Percentiles rank a stretch among this genome's conserved stretches.
Conservation (phyloP, 2,797 vertebrate genomes). For the Nyctibius grandis region DNA sequence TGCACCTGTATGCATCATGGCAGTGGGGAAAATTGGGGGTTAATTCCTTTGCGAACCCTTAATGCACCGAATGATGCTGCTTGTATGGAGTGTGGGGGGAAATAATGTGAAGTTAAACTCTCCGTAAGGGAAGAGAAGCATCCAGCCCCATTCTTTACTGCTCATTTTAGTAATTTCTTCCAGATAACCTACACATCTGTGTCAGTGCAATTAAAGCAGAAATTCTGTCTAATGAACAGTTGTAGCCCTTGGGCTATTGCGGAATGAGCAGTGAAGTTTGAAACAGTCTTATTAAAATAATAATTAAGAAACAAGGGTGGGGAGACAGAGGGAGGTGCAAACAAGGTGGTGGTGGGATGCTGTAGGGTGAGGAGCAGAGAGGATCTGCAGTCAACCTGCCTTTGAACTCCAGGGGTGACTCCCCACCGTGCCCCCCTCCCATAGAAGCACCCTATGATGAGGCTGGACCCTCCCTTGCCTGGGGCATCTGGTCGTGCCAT, state of each 20-base stretch:
- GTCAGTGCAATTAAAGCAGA: conserved; percentile 62
- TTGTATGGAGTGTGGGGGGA: not conserved
- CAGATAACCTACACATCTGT: conserved; percentile 55
- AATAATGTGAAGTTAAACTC: not conserved
- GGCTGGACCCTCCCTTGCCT: not conserved
- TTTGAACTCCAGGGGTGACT: not conserved
- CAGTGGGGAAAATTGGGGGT: not conserved
- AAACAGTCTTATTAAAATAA: conserved; percentile 55
- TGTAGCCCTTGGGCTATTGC: conserved; percentile 60
- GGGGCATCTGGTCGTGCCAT: accelerated
- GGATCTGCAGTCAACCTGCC: not conserved
- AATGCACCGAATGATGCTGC: not conserved
- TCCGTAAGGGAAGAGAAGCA: not conserved
- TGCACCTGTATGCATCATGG: not conserved
- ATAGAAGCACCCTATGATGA: accelerated
- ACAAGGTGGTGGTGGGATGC: not conserved
- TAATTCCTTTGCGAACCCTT: not conserved
- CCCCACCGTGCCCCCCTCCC: not conserved
- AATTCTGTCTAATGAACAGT: conserved; percentile 62
- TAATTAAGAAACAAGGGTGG: conserved; percentile 45
- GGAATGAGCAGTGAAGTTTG: conserved; percentile 2
- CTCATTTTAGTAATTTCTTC: conserved; percentile 33
- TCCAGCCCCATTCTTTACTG: not conserved
- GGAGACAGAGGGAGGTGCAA: not conserved
- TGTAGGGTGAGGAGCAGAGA: not conserved